These are phyloP conservation scores for Lordiphosa mommai DNA, from an alignment of 1,140 invertebrate genomes.

Conservation along the genomic window DNA sequence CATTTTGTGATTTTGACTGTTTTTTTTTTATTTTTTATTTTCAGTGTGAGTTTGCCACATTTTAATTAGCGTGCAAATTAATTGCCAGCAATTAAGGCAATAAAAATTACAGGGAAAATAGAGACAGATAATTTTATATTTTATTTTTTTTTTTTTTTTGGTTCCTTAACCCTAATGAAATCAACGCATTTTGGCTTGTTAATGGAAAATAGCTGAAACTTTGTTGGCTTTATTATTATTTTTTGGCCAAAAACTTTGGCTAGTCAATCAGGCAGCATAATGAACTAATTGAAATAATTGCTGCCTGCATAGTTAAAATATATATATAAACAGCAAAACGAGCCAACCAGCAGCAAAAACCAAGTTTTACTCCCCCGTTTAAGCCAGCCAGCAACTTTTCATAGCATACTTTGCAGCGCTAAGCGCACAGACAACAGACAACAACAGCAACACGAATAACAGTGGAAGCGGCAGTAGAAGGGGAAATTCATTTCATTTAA, in stretches of 20 bases:
- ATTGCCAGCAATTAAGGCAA: conserved; percentile 50
- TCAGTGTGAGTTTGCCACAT: conserved; percentile 22
- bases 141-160: background rate
- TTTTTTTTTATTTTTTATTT: background rate
- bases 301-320: conserved; percentile 58
- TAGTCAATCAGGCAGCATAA: conserved; percentile 63
- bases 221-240: conserved; percentile 4
- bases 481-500: conserved; percentile 64
- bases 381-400: conserved; percentile 25
- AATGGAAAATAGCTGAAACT: conserved; percentile 29
- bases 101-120: conserved; percentile 38
- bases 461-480: background rate
- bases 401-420: conserved; percentile 49
- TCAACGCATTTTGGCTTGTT: conserved; percentile 46
- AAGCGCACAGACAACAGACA: conserved; percentile 40
- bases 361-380: background rate
- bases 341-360: conserved; percentile 2
- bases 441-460: background rate
- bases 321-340: conserved; percentile 45
- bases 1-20: background rate
- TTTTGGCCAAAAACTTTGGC: conserved; percentile 5
- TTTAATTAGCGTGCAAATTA: conserved; percentile 51
- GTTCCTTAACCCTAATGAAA: conserved; percentile 32
- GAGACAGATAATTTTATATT: background rate
- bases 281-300: conserved; percentile 70